Conservation (phyloP, 2,888 invertebrate species). For the Calephelis perditalis region DNA sequence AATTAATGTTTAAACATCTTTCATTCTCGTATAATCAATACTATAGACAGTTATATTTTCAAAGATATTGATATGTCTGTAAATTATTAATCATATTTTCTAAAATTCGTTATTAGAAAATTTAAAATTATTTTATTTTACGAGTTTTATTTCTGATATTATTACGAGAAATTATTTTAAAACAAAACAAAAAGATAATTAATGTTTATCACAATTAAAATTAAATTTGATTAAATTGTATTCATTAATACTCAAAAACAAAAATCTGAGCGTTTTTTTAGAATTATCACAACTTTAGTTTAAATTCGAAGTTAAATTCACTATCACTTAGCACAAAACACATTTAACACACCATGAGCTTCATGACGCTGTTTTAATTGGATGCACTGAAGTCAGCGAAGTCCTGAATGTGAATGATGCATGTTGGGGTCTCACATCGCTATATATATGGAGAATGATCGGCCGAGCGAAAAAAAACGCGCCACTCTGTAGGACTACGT, state of each 20-base stretch:
- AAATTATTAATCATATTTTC: no score
- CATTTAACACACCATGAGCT: conserved; percentile 68
- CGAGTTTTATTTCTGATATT: no score
- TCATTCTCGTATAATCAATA: no score
- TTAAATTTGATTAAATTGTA: no score
- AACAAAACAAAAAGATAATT: no score
- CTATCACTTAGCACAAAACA: conserved; percentile 31
- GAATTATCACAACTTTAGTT: background rate
- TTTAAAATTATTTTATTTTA: no score
- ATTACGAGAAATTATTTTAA: no score
- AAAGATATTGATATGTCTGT: no score
- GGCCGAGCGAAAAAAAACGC: conserved; percentile 73
- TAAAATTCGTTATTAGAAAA: no score
- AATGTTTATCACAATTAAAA: no score
- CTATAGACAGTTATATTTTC: no score
- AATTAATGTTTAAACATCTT: no score
- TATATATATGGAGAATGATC: conserved; percentile 73
- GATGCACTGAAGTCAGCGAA: conserved; percentile 76
- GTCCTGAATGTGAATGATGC: conserved; percentile 79
- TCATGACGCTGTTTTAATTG: conserved; percentile 73
- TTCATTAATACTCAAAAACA: background rate
- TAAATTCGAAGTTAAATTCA: conserved; percentile 25
- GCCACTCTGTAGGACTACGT: conserved; percentile 63
- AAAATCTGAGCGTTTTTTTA: background rate
- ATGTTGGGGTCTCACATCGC: conserved; percentile 57